Percentiles rank a stretch among this genome's conserved stretches.
phyloP scores from a whole-genome alignment of 2,888 invertebrate genomes.

The Epirrhoe tristata region DNA sequence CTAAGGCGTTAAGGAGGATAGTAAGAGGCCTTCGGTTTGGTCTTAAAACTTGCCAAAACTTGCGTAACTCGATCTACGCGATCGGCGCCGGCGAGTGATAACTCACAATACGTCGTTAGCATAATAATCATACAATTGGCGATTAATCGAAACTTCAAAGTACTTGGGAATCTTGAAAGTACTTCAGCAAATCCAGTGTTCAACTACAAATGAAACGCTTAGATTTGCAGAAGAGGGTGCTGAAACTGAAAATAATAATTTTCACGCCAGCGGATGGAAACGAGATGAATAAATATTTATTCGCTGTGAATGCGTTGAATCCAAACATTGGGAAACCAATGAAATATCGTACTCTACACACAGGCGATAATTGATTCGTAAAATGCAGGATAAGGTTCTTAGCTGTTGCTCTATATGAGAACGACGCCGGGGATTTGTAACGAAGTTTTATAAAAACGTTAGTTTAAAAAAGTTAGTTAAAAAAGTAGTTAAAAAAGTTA shows the following conservation, averaged over 20 bases:
- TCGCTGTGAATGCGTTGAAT: background rate
- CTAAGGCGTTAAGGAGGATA: conserved; percentile 84
- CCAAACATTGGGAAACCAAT: background rate
- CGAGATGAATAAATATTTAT: conserved; percentile 2
- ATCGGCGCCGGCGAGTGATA: conserved; percentile 73
- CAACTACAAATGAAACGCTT: conserved; percentile 14
- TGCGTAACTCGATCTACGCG: conserved; percentile 79
- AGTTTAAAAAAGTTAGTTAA: no score
- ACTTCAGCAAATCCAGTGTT: conserved; percentile 12
- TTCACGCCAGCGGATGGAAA: background rate
- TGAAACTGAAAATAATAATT: conserved; percentile 18
- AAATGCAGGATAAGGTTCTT: background rate
- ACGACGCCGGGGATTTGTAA: background rate
- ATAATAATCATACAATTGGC: conserved; percentile 69
- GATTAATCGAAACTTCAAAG: conserved; percentile 33
- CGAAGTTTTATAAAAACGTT: background rate
- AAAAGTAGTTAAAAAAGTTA: no score
- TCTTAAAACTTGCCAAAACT: conserved; percentile 82
- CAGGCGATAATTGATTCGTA: background rate
- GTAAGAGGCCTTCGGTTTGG: conserved; percentile 80
- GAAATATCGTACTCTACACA: background rate
- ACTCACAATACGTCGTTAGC: conserved; percentile 80
- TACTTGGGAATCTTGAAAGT: conserved; percentile 12
- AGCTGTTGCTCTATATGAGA: background rate
- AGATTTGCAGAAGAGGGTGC: conserved; percentile 1